Conservation (phyloP, 1,140 invertebrate genomes). For the Popillia japonica region DNA sequence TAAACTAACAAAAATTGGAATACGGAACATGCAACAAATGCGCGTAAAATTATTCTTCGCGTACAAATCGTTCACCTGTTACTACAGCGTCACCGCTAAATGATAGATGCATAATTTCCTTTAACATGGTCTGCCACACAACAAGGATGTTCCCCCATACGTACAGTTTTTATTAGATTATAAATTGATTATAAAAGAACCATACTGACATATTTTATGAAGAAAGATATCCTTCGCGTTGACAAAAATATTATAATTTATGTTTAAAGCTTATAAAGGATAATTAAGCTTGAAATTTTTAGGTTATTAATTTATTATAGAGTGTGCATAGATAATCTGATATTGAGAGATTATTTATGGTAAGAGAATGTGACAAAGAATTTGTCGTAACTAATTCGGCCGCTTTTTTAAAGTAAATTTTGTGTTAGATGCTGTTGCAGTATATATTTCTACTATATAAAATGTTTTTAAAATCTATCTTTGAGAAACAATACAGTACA, state of each 20-base stretch:
- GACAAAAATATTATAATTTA: constrained; percentile 10
- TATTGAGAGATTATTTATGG: neutral
- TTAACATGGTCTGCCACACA: neutral
- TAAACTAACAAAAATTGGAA: neutral
- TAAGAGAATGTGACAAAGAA: neutral
- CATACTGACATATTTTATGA: neutral
- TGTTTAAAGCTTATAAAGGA: neutral
- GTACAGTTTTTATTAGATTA: neutral
- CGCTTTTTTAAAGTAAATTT: neutral
- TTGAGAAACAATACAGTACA: too few species aligned
- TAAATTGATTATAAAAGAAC: neutral
- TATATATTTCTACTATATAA: too few species aligned
- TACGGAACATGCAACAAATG: neutral
- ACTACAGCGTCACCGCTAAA: neutral
- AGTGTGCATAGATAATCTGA: neutral
- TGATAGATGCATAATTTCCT: neutral
- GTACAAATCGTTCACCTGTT: neutral
- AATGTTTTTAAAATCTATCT: too few species aligned
- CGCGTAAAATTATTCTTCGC: neutral
- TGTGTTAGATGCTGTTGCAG: too few species aligned
- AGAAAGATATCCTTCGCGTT: neutral
- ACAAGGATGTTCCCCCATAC: neutral
- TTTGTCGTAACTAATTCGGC: neutral
- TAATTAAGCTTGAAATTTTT: neutral
- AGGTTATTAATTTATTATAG: neutral